Conservation (phyloP, 2,888 invertebrate species). For the Dinocampus coccinellae region DNA sequence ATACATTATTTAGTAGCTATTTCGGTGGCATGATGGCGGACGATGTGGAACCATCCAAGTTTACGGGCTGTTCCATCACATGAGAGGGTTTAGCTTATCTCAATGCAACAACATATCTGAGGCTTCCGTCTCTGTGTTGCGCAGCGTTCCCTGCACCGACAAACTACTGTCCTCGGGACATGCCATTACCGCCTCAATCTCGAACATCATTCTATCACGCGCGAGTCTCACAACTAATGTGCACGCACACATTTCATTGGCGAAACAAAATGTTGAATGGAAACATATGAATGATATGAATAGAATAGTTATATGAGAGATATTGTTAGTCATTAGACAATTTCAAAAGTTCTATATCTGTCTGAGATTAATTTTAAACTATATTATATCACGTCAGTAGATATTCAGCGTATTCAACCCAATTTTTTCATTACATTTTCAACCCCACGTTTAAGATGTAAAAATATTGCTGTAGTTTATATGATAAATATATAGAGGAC, state of each 20-base stretch:
- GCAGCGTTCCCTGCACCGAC: constrained; percentile 43
- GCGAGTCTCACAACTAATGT: constrained; percentile 6
- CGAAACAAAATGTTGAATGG: constrained; percentile 15
- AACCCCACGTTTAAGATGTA: constrained; percentile 25
- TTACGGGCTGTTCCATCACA: constrained; percentile 67
- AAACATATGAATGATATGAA: neutral
- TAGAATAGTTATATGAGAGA: neutral
- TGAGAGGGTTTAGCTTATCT: constrained; percentile 67
- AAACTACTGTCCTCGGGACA: constrained; percentile 59
- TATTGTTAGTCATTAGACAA: constrained; percentile 39
- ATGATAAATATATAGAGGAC: constrained; percentile 50
- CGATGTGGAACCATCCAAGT: constrained; percentile 54
- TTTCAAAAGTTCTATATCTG: constrained; percentile 60
- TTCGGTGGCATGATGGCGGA: constrained; percentile 59
- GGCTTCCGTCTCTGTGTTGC: constrained; percentile 57
- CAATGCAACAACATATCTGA: constrained; percentile 65
- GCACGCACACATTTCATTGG: constrained; percentile 27
- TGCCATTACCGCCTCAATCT: constrained; percentile 42
- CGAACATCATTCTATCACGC: constrained; percentile 10
- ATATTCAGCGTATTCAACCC: constrained; percentile 40
- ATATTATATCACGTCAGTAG: constrained; percentile 48
- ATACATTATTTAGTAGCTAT: constrained; percentile 65
- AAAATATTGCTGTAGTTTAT: constrained; percentile 45
- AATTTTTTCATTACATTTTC: constrained; percentile 11
- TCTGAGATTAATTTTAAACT: constrained; percentile 62